Evolutionary conservation across 2,888 invertebrate species (phyloP).

Genomic region (Eupeodes luniger): DNA sequence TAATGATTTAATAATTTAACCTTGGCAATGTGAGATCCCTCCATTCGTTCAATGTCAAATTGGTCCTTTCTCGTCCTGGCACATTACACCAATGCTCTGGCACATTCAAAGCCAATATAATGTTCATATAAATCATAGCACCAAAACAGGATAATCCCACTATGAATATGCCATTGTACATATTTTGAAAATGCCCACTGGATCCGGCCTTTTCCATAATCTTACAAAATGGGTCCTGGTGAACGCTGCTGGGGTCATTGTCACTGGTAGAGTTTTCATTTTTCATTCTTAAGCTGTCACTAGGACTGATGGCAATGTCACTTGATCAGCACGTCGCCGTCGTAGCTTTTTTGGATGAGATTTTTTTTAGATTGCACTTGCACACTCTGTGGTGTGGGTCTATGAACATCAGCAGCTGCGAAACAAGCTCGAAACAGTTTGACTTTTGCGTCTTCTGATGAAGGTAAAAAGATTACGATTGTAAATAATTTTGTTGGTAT

Average conservation of each 20-base stretch:
- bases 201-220: conserved; percentile 85
- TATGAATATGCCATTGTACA: conserved; percentile 85
- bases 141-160: conserved; percentile 84
- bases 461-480: conserved; percentile 4
- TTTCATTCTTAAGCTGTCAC: conserved; percentile 44
- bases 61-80: conserved; percentile 84
- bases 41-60: conserved; percentile 85
- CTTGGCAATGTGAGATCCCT: conserved; percentile 85
- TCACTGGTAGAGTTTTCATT: conserved; percentile 7
- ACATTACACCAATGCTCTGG: conserved; percentile 87
- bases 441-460: conserved; percentile 14
- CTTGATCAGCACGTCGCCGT: neutral
- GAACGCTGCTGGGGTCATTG: neutral
- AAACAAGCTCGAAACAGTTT: neutral
- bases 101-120: conserved; percentile 85
- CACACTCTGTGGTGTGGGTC: neutral
- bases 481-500: conserved; percentile 5
- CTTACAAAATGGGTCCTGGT: conserved; percentile 84
- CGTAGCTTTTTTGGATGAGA: neutral
- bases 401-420: conserved; percentile 11
- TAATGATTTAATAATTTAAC: conserved; percentile 79
- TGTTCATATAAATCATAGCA: conserved; percentile 85
- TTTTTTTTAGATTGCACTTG: conserved; percentile 1
- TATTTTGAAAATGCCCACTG: conserved; percentile 85
- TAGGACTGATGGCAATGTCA: neutral